phyloP scores from a whole-genome alignment of 2,797 vertebrate species.

The Oceanodroma leucorhoa region DNA sequence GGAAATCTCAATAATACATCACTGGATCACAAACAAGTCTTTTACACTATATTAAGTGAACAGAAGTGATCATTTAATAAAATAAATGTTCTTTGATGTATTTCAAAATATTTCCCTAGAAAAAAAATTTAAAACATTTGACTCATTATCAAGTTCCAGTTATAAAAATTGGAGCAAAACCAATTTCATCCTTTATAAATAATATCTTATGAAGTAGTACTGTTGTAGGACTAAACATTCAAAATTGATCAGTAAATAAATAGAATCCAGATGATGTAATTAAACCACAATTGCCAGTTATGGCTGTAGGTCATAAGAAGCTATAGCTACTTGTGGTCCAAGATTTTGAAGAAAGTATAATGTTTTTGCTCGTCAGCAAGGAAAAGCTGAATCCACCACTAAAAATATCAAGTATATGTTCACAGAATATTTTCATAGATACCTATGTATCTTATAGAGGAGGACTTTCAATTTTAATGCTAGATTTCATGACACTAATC shows the following conservation, averaged over 20 bases:
- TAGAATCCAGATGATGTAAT: not conserved
- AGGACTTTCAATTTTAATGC: not conserved
- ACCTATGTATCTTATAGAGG: not conserved
- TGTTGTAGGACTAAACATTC: not conserved
- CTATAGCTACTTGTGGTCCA: not conserved
- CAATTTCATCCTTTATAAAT: not conserved
- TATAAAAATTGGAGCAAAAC: not conserved
- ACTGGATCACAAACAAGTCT: not conserved
- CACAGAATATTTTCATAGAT: not conserved
- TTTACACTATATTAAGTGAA: not conserved
- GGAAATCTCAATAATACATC: not conserved
- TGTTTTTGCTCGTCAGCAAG: not conserved
- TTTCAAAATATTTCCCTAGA: not conserved
- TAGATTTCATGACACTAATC: constrained; percentile 62
- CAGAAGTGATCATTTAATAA: not conserved
- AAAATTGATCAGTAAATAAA: not conserved
- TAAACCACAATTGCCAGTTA: not conserved
- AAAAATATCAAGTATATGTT: not conserved
- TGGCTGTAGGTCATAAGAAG: not conserved
- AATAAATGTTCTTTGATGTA: not conserved
- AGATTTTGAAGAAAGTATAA: not conserved
- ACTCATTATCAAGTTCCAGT: not conserved
- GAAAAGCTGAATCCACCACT: not conserved
- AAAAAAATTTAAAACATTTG: not conserved
- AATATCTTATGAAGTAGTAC: not conserved